Percentiles rank a stretch among this genome's conserved stretches.
phyloP scores from a whole-genome alignment of 2,113 vertebrate species.

The Orthochromis malagaraziensis region DNA sequence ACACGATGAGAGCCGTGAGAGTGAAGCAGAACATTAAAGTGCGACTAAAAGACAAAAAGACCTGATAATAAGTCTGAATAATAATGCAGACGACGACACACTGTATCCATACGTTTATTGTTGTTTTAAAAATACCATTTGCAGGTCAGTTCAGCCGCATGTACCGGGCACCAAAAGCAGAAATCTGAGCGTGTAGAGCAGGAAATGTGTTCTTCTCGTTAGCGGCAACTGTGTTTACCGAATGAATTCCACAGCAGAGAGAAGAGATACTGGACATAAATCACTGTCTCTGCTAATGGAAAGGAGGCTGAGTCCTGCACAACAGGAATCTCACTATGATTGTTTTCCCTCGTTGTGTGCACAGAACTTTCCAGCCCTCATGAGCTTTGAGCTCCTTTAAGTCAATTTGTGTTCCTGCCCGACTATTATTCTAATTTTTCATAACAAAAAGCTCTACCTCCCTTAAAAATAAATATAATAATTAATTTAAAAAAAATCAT shows the following conservation, averaged over 20 bases:
- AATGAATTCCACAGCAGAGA: slow-evolving; percentile 50
- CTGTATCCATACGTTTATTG: neutral
- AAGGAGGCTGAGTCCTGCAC: neutral
- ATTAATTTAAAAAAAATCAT: fast-evolving
- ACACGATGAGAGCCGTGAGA: neutral
- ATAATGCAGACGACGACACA: neutral
- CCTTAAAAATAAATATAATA: neutral
- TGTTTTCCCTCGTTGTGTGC: neutral
- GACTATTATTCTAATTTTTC: neutral
- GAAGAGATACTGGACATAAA: slow-evolving; percentile 16
- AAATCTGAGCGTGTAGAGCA: neutral
- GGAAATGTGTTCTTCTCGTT: slow-evolving; percentile 68
- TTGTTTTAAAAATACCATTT: neutral
- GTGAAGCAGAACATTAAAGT: neutral
- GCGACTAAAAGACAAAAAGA: fast-evolving
- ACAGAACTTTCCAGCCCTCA: neutral
- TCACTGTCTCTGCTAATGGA: neutral
- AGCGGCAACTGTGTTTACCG: slow-evolving; percentile 44
- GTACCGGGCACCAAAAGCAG: neutral
- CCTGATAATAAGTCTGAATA: neutral
- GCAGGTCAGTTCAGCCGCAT: neutral
- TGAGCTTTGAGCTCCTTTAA: neutral
- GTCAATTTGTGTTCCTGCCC: neutral
- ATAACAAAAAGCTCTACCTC: neutral
- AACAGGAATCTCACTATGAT: neutral